These are phyloP conservation scores for Pollenia amentaria DNA, from an alignment of 2,888 invertebrate species.

Conservation along the genomic window DNA sequence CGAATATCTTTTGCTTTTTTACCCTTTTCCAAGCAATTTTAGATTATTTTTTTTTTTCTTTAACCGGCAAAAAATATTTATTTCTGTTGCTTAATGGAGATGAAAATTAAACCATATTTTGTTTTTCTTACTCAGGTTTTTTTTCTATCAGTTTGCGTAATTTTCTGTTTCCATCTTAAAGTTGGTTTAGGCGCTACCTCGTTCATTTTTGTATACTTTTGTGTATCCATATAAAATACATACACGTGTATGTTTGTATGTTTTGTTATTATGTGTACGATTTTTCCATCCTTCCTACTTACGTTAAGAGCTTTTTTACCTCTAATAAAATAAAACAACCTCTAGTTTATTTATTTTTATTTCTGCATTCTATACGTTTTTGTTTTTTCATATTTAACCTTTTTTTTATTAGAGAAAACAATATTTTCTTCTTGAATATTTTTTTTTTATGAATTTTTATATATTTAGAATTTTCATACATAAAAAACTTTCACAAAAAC, in stretches of 20 bases:
- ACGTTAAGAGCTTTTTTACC: conserved; percentile 42
- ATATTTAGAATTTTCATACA: conserved; percentile 63
- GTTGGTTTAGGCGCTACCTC: neutral
- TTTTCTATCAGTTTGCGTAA: conserved; percentile 18
- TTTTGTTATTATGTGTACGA: neutral
- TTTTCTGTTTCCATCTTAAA: conserved; percentile 11
- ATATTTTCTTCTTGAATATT: conserved; percentile 40
- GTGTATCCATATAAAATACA: neutral
- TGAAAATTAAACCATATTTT: conserved; percentile 79
- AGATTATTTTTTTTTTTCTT: conserved; percentile 17
- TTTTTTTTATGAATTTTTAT: conserved; percentile 66
- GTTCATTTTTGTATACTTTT: too few species aligned
- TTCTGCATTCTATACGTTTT: neutral
- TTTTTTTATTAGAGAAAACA: conserved; percentile 44
- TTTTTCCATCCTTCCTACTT: conserved; percentile 3
- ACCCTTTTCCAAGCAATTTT: conserved; percentile 35
- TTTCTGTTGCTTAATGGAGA: conserved; percentile 81
- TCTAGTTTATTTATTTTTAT: conserved; percentile 49
- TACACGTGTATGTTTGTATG: neutral
- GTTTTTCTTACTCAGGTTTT: conserved; percentile 43
- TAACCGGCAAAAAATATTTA: conserved; percentile 69
- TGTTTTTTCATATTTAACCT: neutral
- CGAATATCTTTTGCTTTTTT: neutral
- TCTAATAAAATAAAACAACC: conserved; percentile 57
- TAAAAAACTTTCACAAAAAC: conserved; percentile 51